A percentile compares a stretch with the other conserved stretches of the same genome.
These are phyloP conservation scores for Acrobeloides nanus DNA, from an alignment of 2,888 invertebrate species.

Conservation along the genomic window DNA sequence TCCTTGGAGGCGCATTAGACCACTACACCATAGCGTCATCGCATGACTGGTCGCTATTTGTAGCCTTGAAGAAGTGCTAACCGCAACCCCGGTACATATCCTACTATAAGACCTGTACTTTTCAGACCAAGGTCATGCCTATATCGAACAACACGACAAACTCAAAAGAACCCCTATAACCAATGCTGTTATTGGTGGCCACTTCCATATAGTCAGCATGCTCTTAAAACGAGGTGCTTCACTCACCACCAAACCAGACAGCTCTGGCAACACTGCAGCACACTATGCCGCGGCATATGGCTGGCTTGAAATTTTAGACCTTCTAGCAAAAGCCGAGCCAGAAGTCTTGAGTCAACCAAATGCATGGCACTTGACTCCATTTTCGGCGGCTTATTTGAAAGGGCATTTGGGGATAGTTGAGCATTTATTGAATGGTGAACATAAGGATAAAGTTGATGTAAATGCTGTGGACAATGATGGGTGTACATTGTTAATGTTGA, in stretches of 20 bases:
- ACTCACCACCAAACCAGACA: constrained; percentile 48
- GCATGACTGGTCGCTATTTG: no score
- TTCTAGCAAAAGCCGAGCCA: constrained; percentile 54
- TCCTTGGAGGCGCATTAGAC: no score
- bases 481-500: no score
- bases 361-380: constrained; percentile 56
- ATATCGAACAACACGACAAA: constrained; percentile 55
- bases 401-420: constrained; percentile 57
- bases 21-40: no score
- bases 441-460: no score
- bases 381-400: constrained; percentile 59
- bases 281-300: no score
- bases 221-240: constrained; percentile 1
- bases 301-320: constrained; percentile 59
- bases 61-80: no score
- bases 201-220: constrained; percentile 37
- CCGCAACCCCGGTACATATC: no score
- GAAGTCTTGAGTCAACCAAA: constrained; percentile 28
- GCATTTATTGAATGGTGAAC: constrained; percentile 49
- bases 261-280: constrained; percentile 58
- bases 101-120: no score
- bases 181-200: constrained; percentile 60
- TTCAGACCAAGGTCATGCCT: constrained; percentile 51
- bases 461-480: no score
- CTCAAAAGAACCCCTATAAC: constrained; percentile 58